Percentiles rank a stretch among this genome's conserved stretches.
These are phyloP conservation scores for Dryoscopus gambensis DNA, from an alignment of 2,113 vertebrate species.

Conservation along the genomic window DNA sequence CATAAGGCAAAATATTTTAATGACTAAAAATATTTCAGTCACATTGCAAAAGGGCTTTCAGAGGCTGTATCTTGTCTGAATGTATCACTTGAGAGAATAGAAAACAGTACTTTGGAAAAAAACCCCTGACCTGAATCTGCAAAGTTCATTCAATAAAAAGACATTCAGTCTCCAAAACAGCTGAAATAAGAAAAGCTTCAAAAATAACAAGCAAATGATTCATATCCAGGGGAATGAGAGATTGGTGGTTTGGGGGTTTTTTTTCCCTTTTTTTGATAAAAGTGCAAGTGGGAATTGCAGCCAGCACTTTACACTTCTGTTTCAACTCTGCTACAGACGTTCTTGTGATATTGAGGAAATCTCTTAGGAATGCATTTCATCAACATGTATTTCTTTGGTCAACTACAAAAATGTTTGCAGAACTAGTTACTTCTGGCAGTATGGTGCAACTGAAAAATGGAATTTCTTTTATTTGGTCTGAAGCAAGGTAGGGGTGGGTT, in stretches of 20 bases:
- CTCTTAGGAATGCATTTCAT: background rate
- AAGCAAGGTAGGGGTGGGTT: background rate
- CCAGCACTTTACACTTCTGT: background rate
- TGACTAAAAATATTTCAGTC: background rate
- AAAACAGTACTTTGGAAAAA: background rate
- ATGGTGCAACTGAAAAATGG: background rate
- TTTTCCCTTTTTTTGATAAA: background rate
- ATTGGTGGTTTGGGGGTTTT: accelerated
- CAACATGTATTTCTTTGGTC: background rate
- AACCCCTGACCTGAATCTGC: accelerated
- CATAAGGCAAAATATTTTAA: background rate
- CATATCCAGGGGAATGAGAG: background rate
- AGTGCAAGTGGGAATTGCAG: background rate
- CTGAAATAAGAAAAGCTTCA: background rate
- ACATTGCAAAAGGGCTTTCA: background rate
- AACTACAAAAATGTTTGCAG: background rate
- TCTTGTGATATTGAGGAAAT: background rate
- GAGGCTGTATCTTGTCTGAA: background rate
- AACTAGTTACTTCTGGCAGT: background rate
- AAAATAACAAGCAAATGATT: background rate
- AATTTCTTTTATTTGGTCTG: background rate
- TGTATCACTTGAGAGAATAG: background rate
- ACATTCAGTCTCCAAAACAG: background rate
- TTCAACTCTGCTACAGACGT: background rate
- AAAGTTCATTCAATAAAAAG: background rate